These are phyloP conservation scores for Episyrphus balteatus DNA, from an alignment of 1,140 invertebrate species.

Conservation along the genomic window DNA sequence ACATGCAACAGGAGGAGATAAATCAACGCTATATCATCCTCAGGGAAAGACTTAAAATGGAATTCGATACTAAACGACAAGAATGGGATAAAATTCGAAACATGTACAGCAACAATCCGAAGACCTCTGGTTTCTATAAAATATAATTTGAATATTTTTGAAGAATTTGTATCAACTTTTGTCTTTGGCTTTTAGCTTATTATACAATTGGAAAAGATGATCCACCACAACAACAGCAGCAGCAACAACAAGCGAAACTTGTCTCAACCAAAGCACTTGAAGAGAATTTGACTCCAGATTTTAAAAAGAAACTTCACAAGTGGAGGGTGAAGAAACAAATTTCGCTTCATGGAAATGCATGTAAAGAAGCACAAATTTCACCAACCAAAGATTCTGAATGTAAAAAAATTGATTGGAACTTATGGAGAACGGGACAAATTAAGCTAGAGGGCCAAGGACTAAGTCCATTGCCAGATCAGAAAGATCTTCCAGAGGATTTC, in stretches of 20 bases:
- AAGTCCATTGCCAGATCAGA: slow-evolving; percentile 41
- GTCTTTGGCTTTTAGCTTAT: neutral
- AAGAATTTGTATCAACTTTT: neutral
- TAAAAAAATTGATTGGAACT: slow-evolving; percentile 59
- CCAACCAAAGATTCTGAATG: slow-evolving; percentile 32
- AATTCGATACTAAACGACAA: slow-evolving; percentile 57
- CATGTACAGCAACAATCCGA: neutral
- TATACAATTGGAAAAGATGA: neutral
- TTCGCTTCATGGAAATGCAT: slow-evolving; percentile 1
- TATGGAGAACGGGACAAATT: slow-evolving; percentile 45
- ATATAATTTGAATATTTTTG: neutral
- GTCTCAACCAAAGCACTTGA: slow-evolving; percentile 38
- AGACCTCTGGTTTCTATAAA: neutral
- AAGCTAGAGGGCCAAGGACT: slow-evolving; percentile 35
- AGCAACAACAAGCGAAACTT: neutral
- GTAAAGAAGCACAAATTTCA: slow-evolving; percentile 6
- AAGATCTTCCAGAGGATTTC: slow-evolving; percentile 55
- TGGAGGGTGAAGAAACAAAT: slow-evolving; percentile 63
- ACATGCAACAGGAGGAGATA: slow-evolving; percentile 40
- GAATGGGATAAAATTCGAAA: slow-evolving; percentile 54
- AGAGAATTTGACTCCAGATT: slow-evolving; percentile 60
- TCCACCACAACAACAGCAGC: neutral
- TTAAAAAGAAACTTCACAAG: slow-evolving; percentile 70
- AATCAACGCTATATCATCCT: slow-evolving; percentile 50
- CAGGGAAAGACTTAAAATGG: slow-evolving; percentile 54